Base-by-base conservation (phyloP, 37 sponge, comb jelly and placozoan species). In the Chondrilla cf. caribensis region DNA sequence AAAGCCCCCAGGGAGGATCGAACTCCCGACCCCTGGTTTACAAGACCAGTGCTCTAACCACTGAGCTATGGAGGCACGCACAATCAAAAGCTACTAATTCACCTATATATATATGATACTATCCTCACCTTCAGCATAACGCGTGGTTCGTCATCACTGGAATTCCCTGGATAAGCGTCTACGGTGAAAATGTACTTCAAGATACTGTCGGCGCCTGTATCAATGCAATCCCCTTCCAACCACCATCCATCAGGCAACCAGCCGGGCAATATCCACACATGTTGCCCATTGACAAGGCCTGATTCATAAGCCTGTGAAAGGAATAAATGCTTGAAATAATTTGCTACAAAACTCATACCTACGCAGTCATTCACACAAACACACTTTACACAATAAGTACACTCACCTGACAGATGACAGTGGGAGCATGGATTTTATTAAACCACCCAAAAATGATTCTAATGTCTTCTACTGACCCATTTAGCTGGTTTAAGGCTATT, bases 21-120 rank as follows among this genome's bases (percentile, higher is more conserved):
- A 93, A 93, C 90, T 93, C 94, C 67, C 87, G 94, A 93, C 94
- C 94, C 94, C 94, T 93, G 94, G 94, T 93, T 93, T 93, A 93
- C 94, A 93, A 93, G 94, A 93, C 94, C 94, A 93, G 94, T 89
- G 94, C 94, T 93, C 94, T 93, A 86, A 85, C 94, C 94, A 86
- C 94, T 93, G 94, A 93, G 94, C 94, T 93, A 93, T 79, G 86
- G 85, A 93, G 94, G 90, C 94, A 2, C 29, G 76, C 18, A 15
- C 2, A 42, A 2, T 2, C 0, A 21, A n/a, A 11, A 9, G 1
- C 2, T 73, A 2, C 18, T 25, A 73, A 39, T 73, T 67, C 8
- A 6, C 24, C 0, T 73, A 40, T 40, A 41, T 73, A n/a, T n/a
- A n/a, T n/a, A n/a, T n/a, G n/a, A n/a, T n/a, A n/a, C n/a, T n/a